Percentiles rank a stretch among this genome's conserved stretches.
Conservation (phyloP, 2,797 vertebrate species). For the Cyclopterus lumpus region DNA sequence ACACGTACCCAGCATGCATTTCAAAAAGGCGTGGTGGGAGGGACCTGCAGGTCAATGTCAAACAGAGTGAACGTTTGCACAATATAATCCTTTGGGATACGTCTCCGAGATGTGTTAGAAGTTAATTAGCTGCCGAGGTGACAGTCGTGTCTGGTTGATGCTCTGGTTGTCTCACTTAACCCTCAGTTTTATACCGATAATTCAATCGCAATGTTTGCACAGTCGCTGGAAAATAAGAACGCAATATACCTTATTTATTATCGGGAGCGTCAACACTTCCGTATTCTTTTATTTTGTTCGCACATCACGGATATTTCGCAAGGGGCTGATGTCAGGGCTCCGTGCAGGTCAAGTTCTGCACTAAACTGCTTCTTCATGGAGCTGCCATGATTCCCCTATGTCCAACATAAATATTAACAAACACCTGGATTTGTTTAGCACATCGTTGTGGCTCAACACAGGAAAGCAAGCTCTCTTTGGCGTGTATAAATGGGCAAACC, state of each 20-base stretch:
- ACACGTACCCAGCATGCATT: neutral
- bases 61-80: neutral
- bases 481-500: too few species aligned
- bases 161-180: neutral
- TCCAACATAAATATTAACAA: too few species aligned
- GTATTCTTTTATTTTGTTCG: neutral
- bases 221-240: too few species aligned
- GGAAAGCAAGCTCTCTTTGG: too few species aligned
- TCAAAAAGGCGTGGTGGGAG: neutral
- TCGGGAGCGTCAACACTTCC: too few species aligned
- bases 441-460: too few species aligned
- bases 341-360: neutral
- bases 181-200: neutral
- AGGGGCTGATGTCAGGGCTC: neutral
- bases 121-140: neutral
- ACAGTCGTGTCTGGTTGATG: neutral
- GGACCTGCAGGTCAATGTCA: conserved; percentile 13
- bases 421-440: too few species aligned
- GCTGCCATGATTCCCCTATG: neutral
- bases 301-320: neutral
- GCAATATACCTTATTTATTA: too few species aligned
- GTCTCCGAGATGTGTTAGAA: neutral
- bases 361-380: neutral
- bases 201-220: too few species aligned
- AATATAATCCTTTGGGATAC: neutral